Evolutionary conservation across 2,888 invertebrate species (phyloP), one percentile per base, ranked within the genome.

Genomic region (Xestia rhomboidea): DNA sequence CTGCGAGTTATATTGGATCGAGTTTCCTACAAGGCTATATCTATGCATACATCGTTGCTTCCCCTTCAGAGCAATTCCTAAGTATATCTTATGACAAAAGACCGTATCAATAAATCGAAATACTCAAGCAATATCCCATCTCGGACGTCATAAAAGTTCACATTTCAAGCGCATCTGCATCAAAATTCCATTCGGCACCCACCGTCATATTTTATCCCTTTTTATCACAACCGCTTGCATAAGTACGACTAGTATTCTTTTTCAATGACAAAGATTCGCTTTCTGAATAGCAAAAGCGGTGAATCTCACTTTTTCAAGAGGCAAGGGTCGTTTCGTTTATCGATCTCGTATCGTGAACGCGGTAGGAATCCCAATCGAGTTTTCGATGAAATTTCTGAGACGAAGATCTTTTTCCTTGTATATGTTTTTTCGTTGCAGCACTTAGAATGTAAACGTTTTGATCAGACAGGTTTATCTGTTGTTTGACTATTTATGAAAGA

Each of bases 241-340:
- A 92, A 94, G 88, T 91, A 93, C 91, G 87, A 84, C 88, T 89
- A 87, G 90, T 92, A 93, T 94, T 94, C 91, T 92, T 93, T 94
- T 94, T 94, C 94, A 94, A 94, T 94, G 94, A 94, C 94, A 92
- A 92, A 92, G 92, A 91, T 91, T 89, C 93, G 93, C 92, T 90
- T 90, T 88, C 88, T 91, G 94, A 94, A 94, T 94, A 93, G 92
- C 89, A 94, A 93, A 87, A 94, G 91, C 92, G 90, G 93, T 91
- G 93, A 91, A 93, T 94, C 92, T 92, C 92, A 92, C 92, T 93
- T 93, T 93, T 93, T 93, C 92, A 89, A 90, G 90, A 91, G 92
- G 88, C 90, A 90, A 90, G 91, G 92, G 92, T 93, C 93, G 92
- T 93, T 93, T 89, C 92, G 92, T 90, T 93, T 94, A 95, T 94